Evolutionary conservation across 2,797 vertebrate genomes (phyloP).

Genomic region (Leptoclinus maculatus): DNA sequence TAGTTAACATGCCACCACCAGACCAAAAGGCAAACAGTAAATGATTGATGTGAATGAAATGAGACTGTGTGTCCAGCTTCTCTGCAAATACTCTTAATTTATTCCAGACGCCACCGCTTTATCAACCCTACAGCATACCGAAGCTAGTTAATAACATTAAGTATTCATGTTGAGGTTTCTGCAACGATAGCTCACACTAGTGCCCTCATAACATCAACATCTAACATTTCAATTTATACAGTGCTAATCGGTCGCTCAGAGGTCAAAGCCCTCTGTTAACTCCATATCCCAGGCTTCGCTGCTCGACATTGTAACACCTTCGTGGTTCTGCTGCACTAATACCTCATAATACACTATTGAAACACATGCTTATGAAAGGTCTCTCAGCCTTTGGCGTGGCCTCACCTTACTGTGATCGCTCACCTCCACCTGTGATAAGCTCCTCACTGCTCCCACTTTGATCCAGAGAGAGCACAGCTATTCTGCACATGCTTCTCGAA

Average conservation of each 20-base stretch:
- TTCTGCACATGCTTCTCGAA: constrained; percentile 39
- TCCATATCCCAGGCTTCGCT: constrained; percentile 21
- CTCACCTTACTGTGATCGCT: constrained; percentile 12
- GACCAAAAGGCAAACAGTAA: constrained; percentile 44
- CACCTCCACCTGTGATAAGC: constrained; percentile 20
- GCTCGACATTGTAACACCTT: constrained; percentile 30
- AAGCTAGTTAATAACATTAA: constrained; percentile 45
- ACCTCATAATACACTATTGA: constrained; percentile 25
- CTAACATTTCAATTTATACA: constrained; percentile 29
- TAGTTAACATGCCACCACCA: constrained; percentile 44
- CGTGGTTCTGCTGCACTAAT: constrained; percentile 23
- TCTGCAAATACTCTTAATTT: constrained; percentile 51
- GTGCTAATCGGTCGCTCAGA: constrained; percentile 43
- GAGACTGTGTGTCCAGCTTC: constrained; percentile 27
- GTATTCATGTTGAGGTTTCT: constrained; percentile 42
- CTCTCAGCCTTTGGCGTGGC: background rate
- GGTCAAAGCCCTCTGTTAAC: constrained; percentile 38
- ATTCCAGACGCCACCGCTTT: constrained; percentile 33
- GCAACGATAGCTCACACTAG: constrained; percentile 15
- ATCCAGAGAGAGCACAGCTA: constrained; percentile 4
- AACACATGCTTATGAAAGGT: constrained; percentile 16
- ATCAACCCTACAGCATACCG: constrained; percentile 35
- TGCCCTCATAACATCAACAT: constrained; percentile 32
- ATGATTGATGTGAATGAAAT: constrained; percentile 60
- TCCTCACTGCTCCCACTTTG: background rate